phyloP scores from a whole-genome alignment of 1,140 invertebrate genomes.

The Cecropterus lyciades region DNA sequence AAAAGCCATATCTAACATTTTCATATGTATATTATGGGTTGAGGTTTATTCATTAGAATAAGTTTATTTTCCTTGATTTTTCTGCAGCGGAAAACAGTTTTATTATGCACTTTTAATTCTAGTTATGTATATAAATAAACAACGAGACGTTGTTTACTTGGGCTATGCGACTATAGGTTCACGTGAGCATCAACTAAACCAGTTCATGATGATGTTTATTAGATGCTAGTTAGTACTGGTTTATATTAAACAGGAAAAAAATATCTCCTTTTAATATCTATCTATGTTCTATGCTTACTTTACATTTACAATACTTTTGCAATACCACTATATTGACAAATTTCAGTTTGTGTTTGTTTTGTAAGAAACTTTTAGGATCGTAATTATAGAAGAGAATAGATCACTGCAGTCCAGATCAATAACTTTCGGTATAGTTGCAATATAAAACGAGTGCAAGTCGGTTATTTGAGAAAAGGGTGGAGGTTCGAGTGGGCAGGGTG shows the following conservation, averaged over 20 bases:
- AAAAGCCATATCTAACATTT: too few species aligned
- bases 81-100: too few species aligned
- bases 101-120: too few species aligned
- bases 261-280: neutral
- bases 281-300: neutral
- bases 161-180: constrained; percentile 4
- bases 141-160: constrained; percentile 1
- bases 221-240: constrained; percentile 19
- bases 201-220: constrained; percentile 19
- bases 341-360: neutral
- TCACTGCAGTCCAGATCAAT: neutral
- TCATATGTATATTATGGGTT: too few species aligned
- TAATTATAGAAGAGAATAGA: neutral
- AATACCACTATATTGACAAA: too few species aligned
- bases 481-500: constrained; percentile 28
- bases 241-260: constrained; percentile 21
- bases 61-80: too few species aligned
- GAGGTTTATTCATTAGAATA: too few species aligned
- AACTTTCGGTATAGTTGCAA: too few species aligned
- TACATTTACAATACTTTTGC: neutral
- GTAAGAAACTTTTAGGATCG: neutral
- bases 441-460: neutral
- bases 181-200: constrained; percentile 18
- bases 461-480: constrained; percentile 2
- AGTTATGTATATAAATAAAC: neutral